Conservation (phyloP, 2,113 vertebrate genomes). For the Malurus elegans region DNA sequence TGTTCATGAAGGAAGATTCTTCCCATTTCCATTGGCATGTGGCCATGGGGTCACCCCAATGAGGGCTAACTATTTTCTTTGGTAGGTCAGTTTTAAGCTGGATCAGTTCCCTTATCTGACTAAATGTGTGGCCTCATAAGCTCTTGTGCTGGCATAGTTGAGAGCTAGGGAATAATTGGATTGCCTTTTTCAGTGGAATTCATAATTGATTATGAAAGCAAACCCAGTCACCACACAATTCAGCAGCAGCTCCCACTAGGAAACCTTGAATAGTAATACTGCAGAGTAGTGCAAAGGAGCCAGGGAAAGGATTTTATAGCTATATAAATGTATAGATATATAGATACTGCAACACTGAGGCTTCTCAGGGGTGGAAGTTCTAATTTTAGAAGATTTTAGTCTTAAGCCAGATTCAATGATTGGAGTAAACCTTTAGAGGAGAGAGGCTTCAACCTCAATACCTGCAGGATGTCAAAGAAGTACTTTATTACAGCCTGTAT, state of each 20-base stretch:
- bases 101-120: not conserved
- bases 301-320: not conserved
- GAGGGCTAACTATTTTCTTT: not conserved
- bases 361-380: not conserved
- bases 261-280: not conserved
- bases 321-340: not conserved
- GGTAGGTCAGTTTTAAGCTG: not conserved
- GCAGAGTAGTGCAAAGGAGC: not conserved
- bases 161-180: constrained; percentile 13
- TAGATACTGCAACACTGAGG: not conserved
- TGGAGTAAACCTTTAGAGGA: not conserved
- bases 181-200: constrained; percentile 34
- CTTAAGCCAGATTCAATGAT: not conserved
- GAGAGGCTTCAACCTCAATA: not conserved
- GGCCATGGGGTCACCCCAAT: not conserved
- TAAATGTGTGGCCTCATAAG: constrained; percentile 1
- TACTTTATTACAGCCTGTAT: not conserved
- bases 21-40: not conserved
- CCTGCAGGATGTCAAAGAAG: not conserved
- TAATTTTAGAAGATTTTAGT: not conserved
- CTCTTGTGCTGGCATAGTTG: not conserved
- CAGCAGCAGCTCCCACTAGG: not conserved
- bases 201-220: constrained; percentile 34
- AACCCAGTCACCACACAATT: not conserved
- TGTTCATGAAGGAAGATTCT: not conserved